Evolutionary conservation across 2,113 vertebrate genomes (phyloP).

Genomic region (Nyctibius bracteatus): DNA sequence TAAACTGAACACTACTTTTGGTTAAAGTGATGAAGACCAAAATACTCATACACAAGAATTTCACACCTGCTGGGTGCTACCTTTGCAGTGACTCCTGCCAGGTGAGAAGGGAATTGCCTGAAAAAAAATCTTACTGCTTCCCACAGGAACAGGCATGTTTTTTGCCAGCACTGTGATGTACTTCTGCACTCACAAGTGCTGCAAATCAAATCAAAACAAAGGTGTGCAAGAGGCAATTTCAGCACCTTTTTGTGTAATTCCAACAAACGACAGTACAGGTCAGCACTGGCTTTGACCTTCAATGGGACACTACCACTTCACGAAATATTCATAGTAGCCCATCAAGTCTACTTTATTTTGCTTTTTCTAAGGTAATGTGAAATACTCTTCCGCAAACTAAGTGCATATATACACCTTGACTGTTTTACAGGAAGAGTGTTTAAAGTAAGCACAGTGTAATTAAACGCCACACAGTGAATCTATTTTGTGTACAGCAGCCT

Average conservation of each 20-base stretch:
- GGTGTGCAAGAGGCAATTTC: not conserved
- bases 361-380: not conserved
- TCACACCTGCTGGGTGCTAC: not conserved
- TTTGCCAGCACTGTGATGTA: not conserved
- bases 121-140: not conserved
- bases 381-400: not conserved
- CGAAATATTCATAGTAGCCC: not conserved
- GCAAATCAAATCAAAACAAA: not conserved
- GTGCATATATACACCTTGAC: not conserved
- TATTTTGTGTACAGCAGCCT: slow-evolving; percentile 11
- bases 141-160: not conserved
- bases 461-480: not conserved
- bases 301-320: not conserved
- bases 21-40: not conserved
- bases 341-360: not conserved
- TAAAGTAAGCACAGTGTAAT: slow-evolving; percentile 29
- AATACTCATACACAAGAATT: not conserved
- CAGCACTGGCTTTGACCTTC: not conserved
- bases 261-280: not conserved
- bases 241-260: not conserved
- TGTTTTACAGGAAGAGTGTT: not conserved
- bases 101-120: not conserved
- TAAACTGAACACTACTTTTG: not conserved
- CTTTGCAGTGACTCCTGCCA: not conserved
- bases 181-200: not conserved